phyloP scores from a whole-genome alignment of 1,140 invertebrate species.

The Patella vulgata region DNA sequence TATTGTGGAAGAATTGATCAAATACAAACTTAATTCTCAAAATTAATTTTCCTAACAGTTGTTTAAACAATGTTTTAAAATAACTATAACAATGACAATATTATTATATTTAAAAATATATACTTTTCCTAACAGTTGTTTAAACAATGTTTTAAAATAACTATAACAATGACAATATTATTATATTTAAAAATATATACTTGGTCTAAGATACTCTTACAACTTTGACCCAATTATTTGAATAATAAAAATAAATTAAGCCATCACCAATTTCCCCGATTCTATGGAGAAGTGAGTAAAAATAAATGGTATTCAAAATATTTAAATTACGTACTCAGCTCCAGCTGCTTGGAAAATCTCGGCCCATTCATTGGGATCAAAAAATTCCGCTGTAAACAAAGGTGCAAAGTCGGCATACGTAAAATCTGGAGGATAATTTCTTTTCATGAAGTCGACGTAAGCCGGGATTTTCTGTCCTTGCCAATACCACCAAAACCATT shows the following conservation, averaged over 20 bases:
- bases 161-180: too few species aligned
- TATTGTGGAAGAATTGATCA: too few species aligned
- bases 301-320: too few species aligned
- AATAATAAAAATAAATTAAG: too few species aligned
- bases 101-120: not conserved
- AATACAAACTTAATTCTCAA: too few species aligned
- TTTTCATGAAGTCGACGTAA: constrained; percentile 51
- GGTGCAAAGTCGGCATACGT: constrained; percentile 55
- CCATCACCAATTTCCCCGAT: too few species aligned
- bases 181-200: too few species aligned
- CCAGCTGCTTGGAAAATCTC: constrained; percentile 41
- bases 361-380: constrained; percentile 41
- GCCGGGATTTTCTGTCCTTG: constrained; percentile 12
- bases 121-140: not conserved
- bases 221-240: too few species aligned
- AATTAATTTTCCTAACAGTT: not conserved
- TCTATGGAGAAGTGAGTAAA: too few species aligned
- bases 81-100: not conserved
- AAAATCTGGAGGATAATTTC: constrained; percentile 54
- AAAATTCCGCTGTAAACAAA: constrained; percentile 49
- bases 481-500: constrained; percentile 61
- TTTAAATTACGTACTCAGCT: constrained; percentile 42
- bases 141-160: not conserved
- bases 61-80: not conserved
- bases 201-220: too few species aligned